These are phyloP conservation scores for Trinectes maculatus DNA, from an alignment of 2,113 vertebrate species.

Conservation along the genomic window DNA sequence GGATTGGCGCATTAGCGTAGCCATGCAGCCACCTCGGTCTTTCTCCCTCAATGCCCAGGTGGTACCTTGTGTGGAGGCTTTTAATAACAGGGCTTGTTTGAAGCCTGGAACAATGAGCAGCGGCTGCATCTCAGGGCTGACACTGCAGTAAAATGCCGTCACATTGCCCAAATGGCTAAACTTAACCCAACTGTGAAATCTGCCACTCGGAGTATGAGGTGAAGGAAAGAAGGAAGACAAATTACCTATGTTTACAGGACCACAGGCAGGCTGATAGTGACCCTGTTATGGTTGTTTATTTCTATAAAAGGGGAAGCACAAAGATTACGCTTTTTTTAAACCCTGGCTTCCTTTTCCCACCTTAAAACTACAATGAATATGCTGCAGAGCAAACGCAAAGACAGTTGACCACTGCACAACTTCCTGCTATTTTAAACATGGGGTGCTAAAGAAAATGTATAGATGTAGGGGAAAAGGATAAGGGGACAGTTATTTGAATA, in stretches of 20 bases:
- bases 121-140: slow-evolving; percentile 66
- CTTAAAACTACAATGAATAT: neutral
- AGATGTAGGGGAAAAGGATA: slow-evolving; percentile 12
- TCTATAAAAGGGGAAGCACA: slow-evolving; percentile 4
- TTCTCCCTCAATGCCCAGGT: slow-evolving; percentile 45
- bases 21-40: slow-evolving; percentile 39
- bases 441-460: neutral
- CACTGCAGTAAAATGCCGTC: slow-evolving; percentile 71
- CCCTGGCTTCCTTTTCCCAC: neutral
- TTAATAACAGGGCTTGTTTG: slow-evolving; percentile 71
- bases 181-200: slow-evolving; percentile 70
- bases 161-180: slow-evolving; percentile 64
- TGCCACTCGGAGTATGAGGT: slow-evolving; percentile 27
- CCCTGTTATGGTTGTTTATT: slow-evolving; percentile 5
- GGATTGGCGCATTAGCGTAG: slow-evolving; percentile 37
- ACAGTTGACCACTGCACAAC: neutral
- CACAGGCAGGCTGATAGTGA: neutral
- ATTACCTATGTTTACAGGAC: slow-evolving; percentile 15
- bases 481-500: slow-evolving; percentile 1
- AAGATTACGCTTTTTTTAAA: neutral
- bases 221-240: slow-evolving; percentile 29
- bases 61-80: slow-evolving; percentile 48
- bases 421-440: neutral
- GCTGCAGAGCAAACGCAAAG: neutral
- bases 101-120: slow-evolving; percentile 71